These are phyloP conservation scores for Priocnemis perturbator DNA, from an alignment of 2,888 invertebrate species.

Conservation along the genomic window DNA sequence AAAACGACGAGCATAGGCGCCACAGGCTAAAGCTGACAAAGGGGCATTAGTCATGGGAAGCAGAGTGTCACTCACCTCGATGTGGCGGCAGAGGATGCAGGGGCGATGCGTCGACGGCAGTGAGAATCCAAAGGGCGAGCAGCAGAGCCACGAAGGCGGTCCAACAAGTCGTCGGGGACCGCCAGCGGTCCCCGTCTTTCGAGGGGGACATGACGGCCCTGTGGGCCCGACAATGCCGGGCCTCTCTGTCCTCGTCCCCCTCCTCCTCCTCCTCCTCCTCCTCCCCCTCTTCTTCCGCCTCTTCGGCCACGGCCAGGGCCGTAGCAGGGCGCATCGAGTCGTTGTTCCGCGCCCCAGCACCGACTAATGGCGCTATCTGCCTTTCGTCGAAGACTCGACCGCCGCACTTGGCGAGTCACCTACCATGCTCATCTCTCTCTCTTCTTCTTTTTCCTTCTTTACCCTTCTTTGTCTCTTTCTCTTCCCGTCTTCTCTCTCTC, in stretches of 20 bases:
- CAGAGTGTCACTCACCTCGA: conserved; percentile 59
- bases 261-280: conserved; percentile 43
- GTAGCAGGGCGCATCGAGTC: conserved; percentile 62
- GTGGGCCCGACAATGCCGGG: no score
- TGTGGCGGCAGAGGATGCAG: conserved; percentile 66
- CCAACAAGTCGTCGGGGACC: conserved; percentile 14
- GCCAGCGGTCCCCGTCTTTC: conserved; percentile 16
- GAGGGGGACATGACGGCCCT: conserved; percentile 44
- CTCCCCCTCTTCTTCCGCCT: conserved; percentile 49
- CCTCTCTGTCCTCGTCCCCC: conserved; percentile 21
- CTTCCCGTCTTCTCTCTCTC: conserved; percentile 56
- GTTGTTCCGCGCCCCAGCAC: conserved; percentile 49
- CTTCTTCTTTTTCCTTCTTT: conserved; percentile 11
- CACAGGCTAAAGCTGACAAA: no score
- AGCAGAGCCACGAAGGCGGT: conserved; percentile 35
- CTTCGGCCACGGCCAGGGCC: conserved; percentile 60
- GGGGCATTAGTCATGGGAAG: no score
- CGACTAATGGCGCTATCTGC: conserved; percentile 66
- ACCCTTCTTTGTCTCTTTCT: conserved; percentile 32
- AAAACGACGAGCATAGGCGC: no score
- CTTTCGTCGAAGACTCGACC: conserved; percentile 60
- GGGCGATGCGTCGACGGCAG: conserved; percentile 63
- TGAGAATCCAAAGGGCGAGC: conserved; percentile 36
- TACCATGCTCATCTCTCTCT: conserved; percentile 64
- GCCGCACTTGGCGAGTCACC: conserved; percentile 60